Conservation (phyloP, 2,113 vertebrate genomes). For the Ardeotis arabs region DNA sequence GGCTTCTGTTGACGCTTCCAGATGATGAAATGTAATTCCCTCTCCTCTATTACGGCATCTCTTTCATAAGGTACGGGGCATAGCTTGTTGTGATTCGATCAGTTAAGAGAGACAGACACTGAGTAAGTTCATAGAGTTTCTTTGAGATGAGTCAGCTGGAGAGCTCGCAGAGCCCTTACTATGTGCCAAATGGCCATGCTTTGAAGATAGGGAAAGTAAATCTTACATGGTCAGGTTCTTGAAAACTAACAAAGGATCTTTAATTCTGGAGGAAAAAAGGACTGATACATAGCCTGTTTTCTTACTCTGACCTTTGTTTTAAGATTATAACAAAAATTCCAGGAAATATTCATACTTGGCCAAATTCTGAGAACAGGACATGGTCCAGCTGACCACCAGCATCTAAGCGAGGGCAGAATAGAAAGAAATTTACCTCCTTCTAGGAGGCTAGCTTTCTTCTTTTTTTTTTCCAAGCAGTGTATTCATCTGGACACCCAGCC, state of each 20-base stretch:
- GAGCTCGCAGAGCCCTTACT: background rate
- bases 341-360: background rate
- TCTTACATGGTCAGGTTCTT: background rate
- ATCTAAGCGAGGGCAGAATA: background rate
- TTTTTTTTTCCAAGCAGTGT: background rate
- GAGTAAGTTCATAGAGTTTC: background rate
- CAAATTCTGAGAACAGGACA: background rate
- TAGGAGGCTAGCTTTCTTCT: background rate
- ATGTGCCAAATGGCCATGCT: constrained; percentile 13
- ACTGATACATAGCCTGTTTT: background rate
- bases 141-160: constrained; percentile 43
- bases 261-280: background rate
- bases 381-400: background rate
- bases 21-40: background rate
- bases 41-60: background rate
- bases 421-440: background rate
- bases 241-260: constrained; percentile 17
- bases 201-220: constrained; percentile 46
- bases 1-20: background rate
- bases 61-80: background rate
- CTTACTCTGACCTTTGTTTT: background rate
- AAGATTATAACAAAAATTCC: background rate
- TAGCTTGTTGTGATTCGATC: background rate
- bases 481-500: background rate
- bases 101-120: background rate